Percentiles rank a stretch among this genome's conserved stretches.
Evolutionary conservation across 2,113 vertebrate species (phyloP).

Genomic region (Peromyscus polionotus): DNA sequence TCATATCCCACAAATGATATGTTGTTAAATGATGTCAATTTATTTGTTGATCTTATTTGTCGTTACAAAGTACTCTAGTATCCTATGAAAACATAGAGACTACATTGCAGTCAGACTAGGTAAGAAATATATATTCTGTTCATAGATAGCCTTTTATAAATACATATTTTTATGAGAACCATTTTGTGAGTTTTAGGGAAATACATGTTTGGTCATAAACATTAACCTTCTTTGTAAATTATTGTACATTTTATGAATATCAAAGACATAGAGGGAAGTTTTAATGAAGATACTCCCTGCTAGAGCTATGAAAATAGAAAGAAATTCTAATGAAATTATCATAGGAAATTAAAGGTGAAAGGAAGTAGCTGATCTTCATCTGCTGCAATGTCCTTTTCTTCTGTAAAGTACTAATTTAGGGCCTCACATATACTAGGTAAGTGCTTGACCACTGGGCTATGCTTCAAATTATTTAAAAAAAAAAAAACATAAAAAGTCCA

Average conservation of each 20-base stretch:
- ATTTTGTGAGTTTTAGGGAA: not conserved
- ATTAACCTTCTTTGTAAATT: not conserved
- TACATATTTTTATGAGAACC: not conserved
- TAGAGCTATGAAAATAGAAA: not conserved
- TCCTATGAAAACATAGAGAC: not conserved
- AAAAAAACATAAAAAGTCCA: not conserved
- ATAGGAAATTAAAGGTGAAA: not conserved
- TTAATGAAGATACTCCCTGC: not conserved
- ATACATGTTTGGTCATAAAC: constrained; percentile 11
- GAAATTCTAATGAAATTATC: not conserved
- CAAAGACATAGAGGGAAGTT: not conserved
- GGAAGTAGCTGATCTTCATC: not conserved
- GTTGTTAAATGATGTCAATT: not conserved
- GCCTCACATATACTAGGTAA: no score
- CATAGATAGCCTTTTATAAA: not conserved
- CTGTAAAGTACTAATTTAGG: not conserved
- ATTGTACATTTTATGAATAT: not conserved
- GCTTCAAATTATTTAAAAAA: not conserved
- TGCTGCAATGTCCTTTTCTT: not conserved
- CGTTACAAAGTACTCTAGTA: not conserved
- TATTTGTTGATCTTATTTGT: not conserved
- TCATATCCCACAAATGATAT: not conserved
- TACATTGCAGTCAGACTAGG: not conserved
- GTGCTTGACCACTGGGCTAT: not conserved
- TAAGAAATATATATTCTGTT: not conserved